These are phyloP conservation scores for Umimayanthus chanpuru DNA, from an alignment of 92 coral and sea anemone species.

Conservation along the genomic window DNA sequence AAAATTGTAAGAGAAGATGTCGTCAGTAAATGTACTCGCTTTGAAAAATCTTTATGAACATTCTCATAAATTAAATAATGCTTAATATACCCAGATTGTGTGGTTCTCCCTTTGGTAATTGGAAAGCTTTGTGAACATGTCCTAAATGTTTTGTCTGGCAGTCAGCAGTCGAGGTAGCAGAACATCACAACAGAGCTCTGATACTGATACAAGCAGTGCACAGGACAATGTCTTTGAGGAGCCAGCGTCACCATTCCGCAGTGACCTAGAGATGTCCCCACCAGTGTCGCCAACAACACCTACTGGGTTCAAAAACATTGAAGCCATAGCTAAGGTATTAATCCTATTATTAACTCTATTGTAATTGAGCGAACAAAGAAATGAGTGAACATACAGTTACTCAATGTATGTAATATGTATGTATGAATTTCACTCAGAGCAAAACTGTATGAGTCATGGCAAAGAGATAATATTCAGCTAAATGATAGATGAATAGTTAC, in stretches of 20 bases:
- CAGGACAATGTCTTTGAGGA: conserved; percentile 86
- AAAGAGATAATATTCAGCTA: too few species aligned
- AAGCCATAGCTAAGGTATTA: conserved; percentile 73
- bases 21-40: too few species aligned
- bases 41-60: too few species aligned
- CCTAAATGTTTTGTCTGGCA: neutral
- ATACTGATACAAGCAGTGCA: conserved; percentile 64
- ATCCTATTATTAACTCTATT: neutral
- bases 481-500: too few species aligned
- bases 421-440: too few species aligned
- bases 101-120: neutral
- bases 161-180: conserved; percentile 55
- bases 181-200: conserved; percentile 75
- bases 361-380: neutral
- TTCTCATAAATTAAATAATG: too few species aligned
- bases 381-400: too few species aligned
- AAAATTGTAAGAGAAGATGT: too few species aligned
- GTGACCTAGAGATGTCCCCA: conserved; percentile 79
- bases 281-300: conserved; percentile 74
- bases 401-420: neutral
- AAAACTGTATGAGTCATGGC: too few species aligned
- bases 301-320: conserved; percentile 58
- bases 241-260: conserved; percentile 81
- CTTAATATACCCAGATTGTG: too few species aligned
- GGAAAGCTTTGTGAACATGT: neutral